Percentiles rank a stretch among this genome's conserved stretches.
Conservation (phyloP, 2,113 vertebrate species). For the Amblyopsis rosae region DNA sequence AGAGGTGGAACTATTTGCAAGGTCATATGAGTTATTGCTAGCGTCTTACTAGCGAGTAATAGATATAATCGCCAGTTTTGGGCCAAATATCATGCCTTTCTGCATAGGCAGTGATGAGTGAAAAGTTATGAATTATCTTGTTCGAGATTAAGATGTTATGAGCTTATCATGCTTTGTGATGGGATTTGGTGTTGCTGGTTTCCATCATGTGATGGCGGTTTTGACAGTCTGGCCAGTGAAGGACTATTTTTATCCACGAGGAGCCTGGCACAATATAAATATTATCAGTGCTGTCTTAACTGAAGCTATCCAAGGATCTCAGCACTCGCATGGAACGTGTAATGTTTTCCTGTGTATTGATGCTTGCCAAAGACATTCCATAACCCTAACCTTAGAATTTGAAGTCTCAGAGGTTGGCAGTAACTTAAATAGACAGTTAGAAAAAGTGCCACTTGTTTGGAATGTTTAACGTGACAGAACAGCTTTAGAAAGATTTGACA, state of each 20-base stretch:
- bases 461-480: slow-evolving; percentile 53
- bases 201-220: slow-evolving; percentile 77
- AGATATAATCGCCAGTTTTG: slow-evolving; percentile 41
- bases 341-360: slow-evolving; percentile 84
- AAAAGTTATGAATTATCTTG: slow-evolving; percentile 23
- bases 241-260: slow-evolving; percentile 92
- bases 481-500: slow-evolving; percentile 68
- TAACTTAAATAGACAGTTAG: slow-evolving; percentile 42
- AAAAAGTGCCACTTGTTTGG: neutral
- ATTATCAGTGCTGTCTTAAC: slow-evolving; percentile 59
- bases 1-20: slow-evolving; percentile 59
- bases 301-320: slow-evolving; percentile 86
- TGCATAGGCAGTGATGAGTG: slow-evolving; percentile 52
- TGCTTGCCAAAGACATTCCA: slow-evolving; percentile 81
- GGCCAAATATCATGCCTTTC: slow-evolving; percentile 36
- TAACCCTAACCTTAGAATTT: neutral
- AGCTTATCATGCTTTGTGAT: slow-evolving; percentile 93
- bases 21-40: slow-evolving; percentile 44
- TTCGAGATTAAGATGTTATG: slow-evolving; percentile 26
- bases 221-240: slow-evolving; percentile 72
- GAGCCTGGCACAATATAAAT: slow-evolving; percentile 89
- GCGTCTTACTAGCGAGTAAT: slow-evolving; percentile 43
- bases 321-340: slow-evolving; percentile 90
- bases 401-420: slow-evolving; percentile 1
- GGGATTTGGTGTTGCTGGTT: slow-evolving; percentile 84